phyloP scores from a whole-genome alignment of 1,140 invertebrate genomes.

The Drosophila santomea region DNA sequence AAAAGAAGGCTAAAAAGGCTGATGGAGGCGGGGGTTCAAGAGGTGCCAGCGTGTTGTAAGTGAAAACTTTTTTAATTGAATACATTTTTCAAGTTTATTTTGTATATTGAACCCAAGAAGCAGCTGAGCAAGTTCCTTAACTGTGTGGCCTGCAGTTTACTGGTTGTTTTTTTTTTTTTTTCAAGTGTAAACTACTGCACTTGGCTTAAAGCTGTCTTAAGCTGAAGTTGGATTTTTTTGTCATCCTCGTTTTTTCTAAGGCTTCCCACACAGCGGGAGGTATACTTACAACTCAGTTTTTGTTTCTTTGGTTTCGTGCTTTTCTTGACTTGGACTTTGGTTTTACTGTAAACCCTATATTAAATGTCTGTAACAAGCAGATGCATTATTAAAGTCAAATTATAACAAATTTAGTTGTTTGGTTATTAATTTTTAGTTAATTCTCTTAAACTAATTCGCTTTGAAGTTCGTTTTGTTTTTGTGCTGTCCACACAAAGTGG shows the following conservation, averaged over 20 bases:
- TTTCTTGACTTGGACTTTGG: slow-evolving; percentile 6
- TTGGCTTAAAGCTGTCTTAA: slow-evolving; percentile 54
- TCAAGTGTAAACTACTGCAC: slow-evolving; percentile 36
- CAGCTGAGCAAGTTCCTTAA: slow-evolving; percentile 20
- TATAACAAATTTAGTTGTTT: not conserved
- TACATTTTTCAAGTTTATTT: slow-evolving; percentile 70
- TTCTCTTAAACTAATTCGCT: not conserved
- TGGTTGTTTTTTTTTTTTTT: not conserved
- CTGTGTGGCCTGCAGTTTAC: slow-evolving; percentile 5
- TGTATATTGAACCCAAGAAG: slow-evolving; percentile 58
- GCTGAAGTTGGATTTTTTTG: slow-evolving; percentile 18
- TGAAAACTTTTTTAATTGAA: slow-evolving; percentile 81
- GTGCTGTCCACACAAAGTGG: not conserved
- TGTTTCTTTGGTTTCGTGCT: not conserved
- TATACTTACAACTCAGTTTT: slow-evolving; percentile 14
- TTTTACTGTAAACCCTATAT: not conserved
- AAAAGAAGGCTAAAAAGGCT: slow-evolving; percentile 11
- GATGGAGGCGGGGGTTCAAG: not conserved
- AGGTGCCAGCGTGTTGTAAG: slow-evolving; percentile 48
- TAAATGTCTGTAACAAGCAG: not conserved
- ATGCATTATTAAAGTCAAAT: not conserved
- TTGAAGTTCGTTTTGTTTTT: not conserved
- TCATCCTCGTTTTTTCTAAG: slow-evolving; percentile 28
- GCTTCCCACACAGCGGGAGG: slow-evolving; percentile 51
- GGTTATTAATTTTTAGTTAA: not conserved